phyloP scores from a whole-genome alignment of 2,113 vertebrate genomes.

The Elaphurus davidianus region DNA sequence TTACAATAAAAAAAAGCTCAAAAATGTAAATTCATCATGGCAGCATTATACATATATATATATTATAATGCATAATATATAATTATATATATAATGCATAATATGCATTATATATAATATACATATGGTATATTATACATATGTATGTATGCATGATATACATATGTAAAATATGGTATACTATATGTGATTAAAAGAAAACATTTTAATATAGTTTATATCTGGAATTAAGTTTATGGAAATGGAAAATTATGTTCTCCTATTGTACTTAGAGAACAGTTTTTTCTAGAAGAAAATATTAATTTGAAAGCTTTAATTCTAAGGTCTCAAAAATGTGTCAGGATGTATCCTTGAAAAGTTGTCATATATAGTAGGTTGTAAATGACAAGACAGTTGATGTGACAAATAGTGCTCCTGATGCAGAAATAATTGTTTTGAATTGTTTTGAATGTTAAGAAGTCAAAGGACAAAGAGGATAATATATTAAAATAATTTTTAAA shows the following conservation, averaged over 20 bases:
- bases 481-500: background rate
- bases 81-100: background rate
- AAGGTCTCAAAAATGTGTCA: background rate
- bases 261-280: background rate
- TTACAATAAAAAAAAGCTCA: slow-evolving; percentile 9
- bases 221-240: background rate
- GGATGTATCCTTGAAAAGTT: background rate
- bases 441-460: slow-evolving; percentile 39
- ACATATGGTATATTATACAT: background rate
- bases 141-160: background rate
- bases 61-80: background rate
- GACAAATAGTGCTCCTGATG: slow-evolving; percentile 1
- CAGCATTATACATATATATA: background rate
- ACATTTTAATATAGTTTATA: background rate
- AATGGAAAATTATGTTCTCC: background rate
- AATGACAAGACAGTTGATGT: background rate
- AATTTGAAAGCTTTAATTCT: slow-evolving; percentile 19
- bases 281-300: background rate
- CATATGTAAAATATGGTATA: background rate
- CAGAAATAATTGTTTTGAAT: slow-evolving; percentile 54
- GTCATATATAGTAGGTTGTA: background rate
- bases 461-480: slow-evolving; percentile 38
- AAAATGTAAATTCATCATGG: background rate
- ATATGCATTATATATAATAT: background rate
- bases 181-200: background rate